A percentile compares a stretch with the other conserved stretches of the same genome.
Evolutionary conservation across 2,888 invertebrate species (phyloP).

Genomic region (Latrodectus elegans): DNA sequence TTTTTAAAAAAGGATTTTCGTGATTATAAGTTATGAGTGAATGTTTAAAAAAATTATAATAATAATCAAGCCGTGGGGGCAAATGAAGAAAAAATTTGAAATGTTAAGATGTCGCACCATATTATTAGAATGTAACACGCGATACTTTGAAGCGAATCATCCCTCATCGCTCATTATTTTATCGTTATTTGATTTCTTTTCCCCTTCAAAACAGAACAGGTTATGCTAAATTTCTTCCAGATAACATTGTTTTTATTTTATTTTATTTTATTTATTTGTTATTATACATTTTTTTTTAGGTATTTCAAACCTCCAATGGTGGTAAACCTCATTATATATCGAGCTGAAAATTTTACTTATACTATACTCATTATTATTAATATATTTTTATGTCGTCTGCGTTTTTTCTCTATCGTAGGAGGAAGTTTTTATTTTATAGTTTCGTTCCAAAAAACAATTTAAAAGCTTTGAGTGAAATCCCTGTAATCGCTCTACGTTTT

Average conservation of each 20-base stretch:
- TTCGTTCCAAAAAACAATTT: too few species aligned
- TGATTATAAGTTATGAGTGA: constrained; percentile 52
- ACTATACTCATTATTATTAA: too few species aligned
- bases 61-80: not conserved
- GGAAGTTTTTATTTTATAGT: not conserved
- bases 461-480: too few species aligned
- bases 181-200: constrained; percentile 23
- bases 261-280: constrained; percentile 18
- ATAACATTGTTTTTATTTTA: constrained; percentile 27
- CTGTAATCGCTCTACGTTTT: too few species aligned
- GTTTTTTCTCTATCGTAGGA: not conserved
- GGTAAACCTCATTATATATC: too few species aligned
- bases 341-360: too few species aligned
- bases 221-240: constrained; percentile 48
- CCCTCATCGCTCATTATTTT: constrained; percentile 54
- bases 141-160: constrained; percentile 47
- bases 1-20: constrained; percentile 13
- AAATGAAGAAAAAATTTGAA: constrained; percentile 16
- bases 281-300: not conserved
- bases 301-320: not conserved
- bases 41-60: constrained; percentile 8
- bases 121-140: constrained; percentile 55
- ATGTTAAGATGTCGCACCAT: constrained; percentile 48
- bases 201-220: constrained; percentile 28
- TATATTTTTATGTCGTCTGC: not conserved